Evolutionary conservation across 2,113 vertebrate species (phyloP).

Genomic region (Capreolus pygargus): DNA sequence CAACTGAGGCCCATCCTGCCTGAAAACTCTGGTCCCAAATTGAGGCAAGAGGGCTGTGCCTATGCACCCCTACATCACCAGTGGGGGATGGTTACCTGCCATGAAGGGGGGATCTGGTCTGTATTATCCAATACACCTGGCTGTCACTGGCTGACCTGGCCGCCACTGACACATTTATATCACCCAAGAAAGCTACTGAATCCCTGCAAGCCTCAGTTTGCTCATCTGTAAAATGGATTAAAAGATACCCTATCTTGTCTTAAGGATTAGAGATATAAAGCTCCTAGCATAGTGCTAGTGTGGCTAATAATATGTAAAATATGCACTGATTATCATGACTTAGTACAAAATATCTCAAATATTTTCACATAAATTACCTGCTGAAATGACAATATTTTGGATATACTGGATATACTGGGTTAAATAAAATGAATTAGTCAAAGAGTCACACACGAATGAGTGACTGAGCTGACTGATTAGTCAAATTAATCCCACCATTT

Average conservation of each 20-base stretch:
- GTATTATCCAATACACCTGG: not conserved
- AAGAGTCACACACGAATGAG: not conserved
- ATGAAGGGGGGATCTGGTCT: accelerated
- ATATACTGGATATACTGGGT: not conserved
- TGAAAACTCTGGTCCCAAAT: not conserved
- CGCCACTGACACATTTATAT: not conserved
- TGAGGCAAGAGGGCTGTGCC: not conserved
- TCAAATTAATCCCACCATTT: not conserved
- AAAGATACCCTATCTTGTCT: not conserved
- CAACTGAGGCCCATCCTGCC: not conserved
- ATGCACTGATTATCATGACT: not conserved
- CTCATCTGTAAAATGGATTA: not conserved
- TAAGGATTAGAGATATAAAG: not conserved
- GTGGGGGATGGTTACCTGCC: too few relatives aligned
- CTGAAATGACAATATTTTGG: not conserved
- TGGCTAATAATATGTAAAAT: not conserved
- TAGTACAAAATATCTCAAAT: not conserved
- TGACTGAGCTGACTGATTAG: not conserved
- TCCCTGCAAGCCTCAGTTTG: not conserved
- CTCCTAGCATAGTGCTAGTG: not conserved
- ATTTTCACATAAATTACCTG: not conserved
- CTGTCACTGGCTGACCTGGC: too few relatives aligned
- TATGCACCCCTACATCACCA: not conserved
- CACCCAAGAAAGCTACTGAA: not conserved
- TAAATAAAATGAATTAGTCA: not conserved